Conservation (phyloP, 2,113 vertebrate species). For the Phyllostomus discolor region DNA sequence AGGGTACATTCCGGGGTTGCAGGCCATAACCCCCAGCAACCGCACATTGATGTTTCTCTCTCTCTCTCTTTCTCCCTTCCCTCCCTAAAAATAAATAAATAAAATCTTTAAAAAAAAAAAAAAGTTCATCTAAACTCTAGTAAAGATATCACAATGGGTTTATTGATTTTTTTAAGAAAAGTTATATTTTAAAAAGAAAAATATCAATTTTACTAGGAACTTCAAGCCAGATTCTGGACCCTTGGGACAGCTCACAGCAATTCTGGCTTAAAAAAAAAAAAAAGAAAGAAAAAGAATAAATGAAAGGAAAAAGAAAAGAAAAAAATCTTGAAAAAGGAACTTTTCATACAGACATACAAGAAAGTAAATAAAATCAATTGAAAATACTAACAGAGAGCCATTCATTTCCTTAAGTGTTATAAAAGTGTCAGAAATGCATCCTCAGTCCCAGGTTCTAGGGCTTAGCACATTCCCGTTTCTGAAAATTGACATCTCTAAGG, state of each 20-base stretch:
- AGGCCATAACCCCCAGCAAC: no score
- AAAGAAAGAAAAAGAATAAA: neutral
- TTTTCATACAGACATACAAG: conserved; percentile 51
- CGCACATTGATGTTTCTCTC: no score
- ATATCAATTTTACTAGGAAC: conserved; percentile 45
- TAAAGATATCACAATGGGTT: conserved; percentile 37
- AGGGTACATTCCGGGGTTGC: no score
- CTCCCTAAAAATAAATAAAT: no score
- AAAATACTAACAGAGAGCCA: conserved; percentile 46
- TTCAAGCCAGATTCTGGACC: conserved; percentile 25
- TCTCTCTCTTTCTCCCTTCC: no score
- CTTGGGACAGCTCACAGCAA: conserved; percentile 30
- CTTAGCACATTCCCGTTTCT: neutral
- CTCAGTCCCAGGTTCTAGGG: neutral
- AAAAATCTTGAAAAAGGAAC: neutral
- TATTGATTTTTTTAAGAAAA: conserved; percentile 63
- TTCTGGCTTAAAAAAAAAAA: neutral
- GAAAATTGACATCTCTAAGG: conserved; percentile 11
- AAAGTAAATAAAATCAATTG: conserved; percentile 61
- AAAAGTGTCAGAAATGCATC: conserved; percentile 13
- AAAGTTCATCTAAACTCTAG: conserved; percentile 38
- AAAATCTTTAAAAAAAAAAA: no score
- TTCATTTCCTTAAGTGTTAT: conserved; percentile 50
- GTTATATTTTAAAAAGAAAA: conserved; percentile 55
- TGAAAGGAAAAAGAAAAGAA: neutral